phyloP scores from a whole-genome alignment of 1,140 invertebrate species.

The Ruditapes philippinarum region DNA sequence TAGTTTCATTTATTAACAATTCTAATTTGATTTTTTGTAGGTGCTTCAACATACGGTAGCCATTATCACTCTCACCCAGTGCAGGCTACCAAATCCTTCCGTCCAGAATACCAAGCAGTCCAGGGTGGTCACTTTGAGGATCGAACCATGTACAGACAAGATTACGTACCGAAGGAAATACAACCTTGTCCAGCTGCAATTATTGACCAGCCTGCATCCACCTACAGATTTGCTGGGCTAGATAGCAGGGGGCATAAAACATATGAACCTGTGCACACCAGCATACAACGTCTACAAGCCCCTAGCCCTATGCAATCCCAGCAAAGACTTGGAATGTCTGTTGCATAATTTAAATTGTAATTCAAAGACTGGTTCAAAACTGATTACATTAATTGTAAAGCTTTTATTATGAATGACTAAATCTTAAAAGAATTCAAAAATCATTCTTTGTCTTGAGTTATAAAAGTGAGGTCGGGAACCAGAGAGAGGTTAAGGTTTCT shows the following conservation, averaged over 20 bases:
- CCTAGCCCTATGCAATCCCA: constrained; percentile 46
- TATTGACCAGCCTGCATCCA: constrained; percentile 46
- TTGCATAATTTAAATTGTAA: constrained; percentile 41
- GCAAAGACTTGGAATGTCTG: constrained; percentile 54
- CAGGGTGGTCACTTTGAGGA: constrained; percentile 54
- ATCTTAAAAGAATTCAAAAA: too few species aligned
- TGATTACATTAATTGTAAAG: neutral
- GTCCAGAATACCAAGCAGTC: constrained; percentile 49
- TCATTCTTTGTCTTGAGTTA: too few species aligned
- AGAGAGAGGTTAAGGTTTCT: too few species aligned
- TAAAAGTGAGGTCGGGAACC: too few species aligned
- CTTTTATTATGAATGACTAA: too few species aligned
- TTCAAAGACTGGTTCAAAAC: neutral
- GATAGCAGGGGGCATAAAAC: constrained; percentile 38
- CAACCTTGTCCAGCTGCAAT: constrained; percentile 37
- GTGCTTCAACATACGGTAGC: constrained; percentile 54
- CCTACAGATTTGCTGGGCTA: constrained; percentile 22
- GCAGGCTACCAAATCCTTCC: constrained; percentile 18
- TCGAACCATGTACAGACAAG: constrained; percentile 48
- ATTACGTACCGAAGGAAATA: constrained; percentile 49
- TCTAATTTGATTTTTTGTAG: constrained; percentile 2
- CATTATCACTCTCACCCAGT: constrained; percentile 56
- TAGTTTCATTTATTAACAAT: too few species aligned
- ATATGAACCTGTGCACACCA: constrained; percentile 50
- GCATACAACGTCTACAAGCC: constrained; percentile 42